Evolutionary conservation across 2,113 vertebrate genomes (phyloP).

Genomic region (Dolichotis patagonum): DNA sequence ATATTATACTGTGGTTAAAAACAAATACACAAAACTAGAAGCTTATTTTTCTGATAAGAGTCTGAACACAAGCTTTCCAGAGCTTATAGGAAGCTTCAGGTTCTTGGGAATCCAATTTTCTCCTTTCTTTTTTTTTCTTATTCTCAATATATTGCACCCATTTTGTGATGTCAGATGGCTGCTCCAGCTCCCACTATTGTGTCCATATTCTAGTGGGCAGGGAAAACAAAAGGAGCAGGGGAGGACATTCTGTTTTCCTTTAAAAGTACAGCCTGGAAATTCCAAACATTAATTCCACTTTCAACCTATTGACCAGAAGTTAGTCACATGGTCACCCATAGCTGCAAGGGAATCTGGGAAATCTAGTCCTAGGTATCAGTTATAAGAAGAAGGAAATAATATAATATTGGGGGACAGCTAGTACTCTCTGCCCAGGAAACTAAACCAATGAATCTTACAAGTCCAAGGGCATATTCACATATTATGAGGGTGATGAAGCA

Average conservation of each 20-base stretch:
- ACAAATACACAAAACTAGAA: background rate
- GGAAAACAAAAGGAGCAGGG: slow-evolving; percentile 3
- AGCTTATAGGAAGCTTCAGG: background rate
- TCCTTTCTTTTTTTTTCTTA: background rate
- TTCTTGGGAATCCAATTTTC: background rate
- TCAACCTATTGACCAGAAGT: background rate
- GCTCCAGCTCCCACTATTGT: background rate
- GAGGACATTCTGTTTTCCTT: background rate
- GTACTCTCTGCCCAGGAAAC: background rate
- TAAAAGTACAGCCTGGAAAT: background rate
- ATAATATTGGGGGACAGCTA: background rate
- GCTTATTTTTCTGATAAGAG: background rate
- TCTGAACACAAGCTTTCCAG: slow-evolving; percentile 5
- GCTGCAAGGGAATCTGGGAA: slow-evolving; percentile 39
- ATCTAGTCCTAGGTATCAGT: background rate
- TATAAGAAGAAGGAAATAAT: background rate
- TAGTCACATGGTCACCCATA: background rate
- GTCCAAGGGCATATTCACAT: background rate
- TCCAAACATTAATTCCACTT: background rate
- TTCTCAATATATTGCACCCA: background rate
- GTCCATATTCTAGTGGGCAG: background rate
- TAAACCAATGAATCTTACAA: background rate
- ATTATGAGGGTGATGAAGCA: background rate
- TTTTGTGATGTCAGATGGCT: background rate
- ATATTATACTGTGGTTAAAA: background rate